These are phyloP conservation scores for Ailurus styani DNA, from an alignment of 2,113 vertebrate genomes.

Conservation along the genomic window DNA sequence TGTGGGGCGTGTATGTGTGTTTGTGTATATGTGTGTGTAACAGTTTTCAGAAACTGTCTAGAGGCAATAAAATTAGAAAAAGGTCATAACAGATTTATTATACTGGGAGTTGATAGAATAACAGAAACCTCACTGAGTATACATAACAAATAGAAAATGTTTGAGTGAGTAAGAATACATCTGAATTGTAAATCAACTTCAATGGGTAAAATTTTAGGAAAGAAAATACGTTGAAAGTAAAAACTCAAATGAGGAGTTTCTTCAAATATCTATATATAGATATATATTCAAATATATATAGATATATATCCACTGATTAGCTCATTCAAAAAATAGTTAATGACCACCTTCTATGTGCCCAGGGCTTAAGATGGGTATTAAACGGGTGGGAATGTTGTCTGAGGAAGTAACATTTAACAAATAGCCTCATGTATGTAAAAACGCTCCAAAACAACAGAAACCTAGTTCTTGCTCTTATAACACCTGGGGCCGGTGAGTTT, in stretches of 20 bases:
- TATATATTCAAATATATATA: no score
- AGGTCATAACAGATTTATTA: background rate
- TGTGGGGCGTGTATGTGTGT: background rate
- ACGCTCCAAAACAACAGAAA: background rate
- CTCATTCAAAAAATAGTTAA: background rate
- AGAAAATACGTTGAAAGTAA: background rate
- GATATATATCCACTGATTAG: no score
- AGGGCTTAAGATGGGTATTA: background rate
- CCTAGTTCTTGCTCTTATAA: background rate
- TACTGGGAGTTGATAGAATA: background rate
- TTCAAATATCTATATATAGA: background rate
- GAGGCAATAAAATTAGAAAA: slow-evolving; percentile 10
- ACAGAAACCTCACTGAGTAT: background rate
- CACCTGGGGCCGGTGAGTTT: background rate
- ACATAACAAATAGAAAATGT: background rate
- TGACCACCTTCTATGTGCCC: background rate
- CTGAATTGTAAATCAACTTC: background rate
- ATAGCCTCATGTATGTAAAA: background rate
- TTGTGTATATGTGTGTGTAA: background rate
- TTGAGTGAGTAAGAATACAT: background rate
- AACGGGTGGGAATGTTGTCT: background rate
- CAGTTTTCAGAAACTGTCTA: slow-evolving; percentile 6
- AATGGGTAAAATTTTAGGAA: background rate
- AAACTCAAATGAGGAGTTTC: background rate
- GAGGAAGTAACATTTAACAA: background rate